Conservation (phyloP, 1,140 invertebrate genomes). For the Charaxes varanes region DNA sequence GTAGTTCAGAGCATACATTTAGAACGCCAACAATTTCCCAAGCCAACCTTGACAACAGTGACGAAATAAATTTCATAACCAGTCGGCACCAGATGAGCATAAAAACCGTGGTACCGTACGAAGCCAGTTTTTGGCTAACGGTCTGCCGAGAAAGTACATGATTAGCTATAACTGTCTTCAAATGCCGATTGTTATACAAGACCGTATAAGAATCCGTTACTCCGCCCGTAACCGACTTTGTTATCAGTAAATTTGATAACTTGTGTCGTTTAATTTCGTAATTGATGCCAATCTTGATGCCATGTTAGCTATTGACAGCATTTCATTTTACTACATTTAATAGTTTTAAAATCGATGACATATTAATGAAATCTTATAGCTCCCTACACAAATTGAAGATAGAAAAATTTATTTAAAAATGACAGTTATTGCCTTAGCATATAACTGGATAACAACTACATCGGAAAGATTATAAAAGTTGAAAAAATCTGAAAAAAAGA, state of each 20-base stretch:
- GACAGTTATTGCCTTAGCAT: too few species aligned
- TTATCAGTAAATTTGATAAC: conserved; percentile 11
- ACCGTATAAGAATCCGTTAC: conserved; percentile 19
- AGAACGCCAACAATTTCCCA: conserved; percentile 29
- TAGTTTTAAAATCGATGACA: too few species aligned
- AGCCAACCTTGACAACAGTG: conserved; percentile 51
- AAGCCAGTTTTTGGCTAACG: conserved; percentile 65
- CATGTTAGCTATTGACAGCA: too few species aligned
- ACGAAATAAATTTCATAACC: conserved; percentile 64
- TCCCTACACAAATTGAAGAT: too few species aligned
- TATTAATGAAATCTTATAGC: too few species aligned
- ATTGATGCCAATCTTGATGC: too few species aligned
- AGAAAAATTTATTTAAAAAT: too few species aligned
- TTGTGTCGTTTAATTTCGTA: conserved; percentile 10
- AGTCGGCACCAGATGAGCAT: conserved; percentile 52
- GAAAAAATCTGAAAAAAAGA: too few species aligned
- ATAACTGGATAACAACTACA: too few species aligned
- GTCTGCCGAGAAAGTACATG: conserved; percentile 55
- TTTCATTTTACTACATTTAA: too few species aligned
- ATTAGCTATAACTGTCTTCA: conserved; percentile 61
- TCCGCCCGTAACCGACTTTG: conserved; percentile 9
- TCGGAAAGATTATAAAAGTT: too few species aligned
- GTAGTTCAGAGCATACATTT: conserved; percentile 1
- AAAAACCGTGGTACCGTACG: conserved; percentile 64
- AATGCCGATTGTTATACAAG: conserved; percentile 27